These are phyloP conservation scores for Ariopsis seemanni DNA, from an alignment of 2,113 vertebrate genomes.

Conservation along the genomic window DNA sequence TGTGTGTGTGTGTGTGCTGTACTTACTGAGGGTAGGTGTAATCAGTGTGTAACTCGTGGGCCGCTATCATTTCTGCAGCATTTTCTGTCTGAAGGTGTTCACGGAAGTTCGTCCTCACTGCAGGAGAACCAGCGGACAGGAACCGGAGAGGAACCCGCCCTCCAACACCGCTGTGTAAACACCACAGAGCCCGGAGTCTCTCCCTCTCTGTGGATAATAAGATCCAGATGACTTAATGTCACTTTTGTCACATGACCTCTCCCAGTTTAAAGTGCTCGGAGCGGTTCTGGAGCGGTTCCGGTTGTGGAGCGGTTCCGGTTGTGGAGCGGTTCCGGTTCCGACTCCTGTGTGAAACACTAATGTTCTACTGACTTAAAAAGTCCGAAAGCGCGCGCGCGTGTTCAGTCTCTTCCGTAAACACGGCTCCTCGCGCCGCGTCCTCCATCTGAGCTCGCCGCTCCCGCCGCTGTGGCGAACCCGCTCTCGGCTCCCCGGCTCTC, in stretches of 20 bases:
- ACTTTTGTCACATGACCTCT: neutral
- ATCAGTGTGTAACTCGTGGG: constrained; percentile 98
- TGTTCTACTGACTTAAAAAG: too few species aligned
- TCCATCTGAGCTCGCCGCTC: constrained; percentile 39
- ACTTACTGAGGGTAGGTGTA: constrained; percentile 63
- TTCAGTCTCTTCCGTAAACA: constrained; percentile 42
- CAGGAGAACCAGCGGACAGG: constrained; percentile 34
- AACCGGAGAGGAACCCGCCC: neutral
- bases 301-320: too few species aligned
- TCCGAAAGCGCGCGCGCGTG: too few species aligned
- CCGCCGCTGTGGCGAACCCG: too few species aligned
- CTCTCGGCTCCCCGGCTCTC: too few species aligned
- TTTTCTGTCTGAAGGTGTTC: constrained; percentile 84
- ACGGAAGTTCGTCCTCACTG: constrained; percentile 66
- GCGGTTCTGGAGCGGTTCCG: too few species aligned
- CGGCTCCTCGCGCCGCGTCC: constrained; percentile 9
- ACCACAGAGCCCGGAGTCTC: neutral
- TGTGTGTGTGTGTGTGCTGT: neutral
- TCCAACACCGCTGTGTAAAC: neutral
- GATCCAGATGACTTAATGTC: too few species aligned
- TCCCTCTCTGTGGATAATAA: too few species aligned
- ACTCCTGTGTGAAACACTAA: too few species aligned
- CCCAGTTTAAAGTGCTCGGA: neutral
- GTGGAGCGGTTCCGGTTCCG: too few species aligned
- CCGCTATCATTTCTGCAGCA: constrained; percentile 99